Conservation (phyloP, 2,888 invertebrate genomes). For the Chaetoderma sp. region DNA sequence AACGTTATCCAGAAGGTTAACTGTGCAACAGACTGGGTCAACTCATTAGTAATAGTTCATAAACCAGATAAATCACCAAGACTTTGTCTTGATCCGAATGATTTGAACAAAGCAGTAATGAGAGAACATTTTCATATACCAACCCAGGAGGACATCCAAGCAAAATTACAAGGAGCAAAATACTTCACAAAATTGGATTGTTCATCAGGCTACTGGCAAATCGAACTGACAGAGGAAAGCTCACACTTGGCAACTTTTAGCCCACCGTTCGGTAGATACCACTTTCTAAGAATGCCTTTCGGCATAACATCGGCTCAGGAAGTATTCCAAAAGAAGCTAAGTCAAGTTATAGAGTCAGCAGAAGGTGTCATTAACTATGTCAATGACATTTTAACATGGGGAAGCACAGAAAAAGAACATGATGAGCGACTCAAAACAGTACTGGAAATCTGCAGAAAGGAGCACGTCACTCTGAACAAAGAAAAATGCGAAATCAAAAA, state of each 20-base stretch:
- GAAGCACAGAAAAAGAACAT: slow-evolving; percentile 39
- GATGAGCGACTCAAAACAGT: slow-evolving; percentile 30
- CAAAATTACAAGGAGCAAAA: too few species aligned
- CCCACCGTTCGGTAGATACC: slow-evolving; percentile 31
- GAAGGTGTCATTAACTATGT: slow-evolving; percentile 37
- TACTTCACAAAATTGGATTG: too few species aligned
- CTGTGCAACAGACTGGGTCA: too few species aligned
- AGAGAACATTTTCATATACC: too few species aligned
- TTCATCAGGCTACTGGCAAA: slow-evolving; percentile 38
- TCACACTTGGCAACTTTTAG: slow-evolving; percentile 42
- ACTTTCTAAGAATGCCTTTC: slow-evolving; percentile 34
- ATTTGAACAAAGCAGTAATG: too few species aligned
- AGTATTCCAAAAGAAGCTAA: slow-evolving; percentile 35
- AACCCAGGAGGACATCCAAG: too few species aligned
- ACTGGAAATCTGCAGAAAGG: slow-evolving; percentile 24
- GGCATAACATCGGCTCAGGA: slow-evolving; percentile 33
- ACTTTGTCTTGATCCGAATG: too few species aligned
- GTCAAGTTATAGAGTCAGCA: slow-evolving; percentile 30
- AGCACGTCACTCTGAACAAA: slow-evolving; percentile 34
- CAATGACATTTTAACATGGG: too few species aligned
- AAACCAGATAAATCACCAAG: too few species aligned
- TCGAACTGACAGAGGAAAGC: slow-evolving; percentile 30
- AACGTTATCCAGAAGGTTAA: too few species aligned
- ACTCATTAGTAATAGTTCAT: too few species aligned
- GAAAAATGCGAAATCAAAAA: slow-evolving; percentile 26